Base-by-base conservation (phyloP, 2,113 vertebrate genomes). In the Phoxinus phoxinus region DNA sequence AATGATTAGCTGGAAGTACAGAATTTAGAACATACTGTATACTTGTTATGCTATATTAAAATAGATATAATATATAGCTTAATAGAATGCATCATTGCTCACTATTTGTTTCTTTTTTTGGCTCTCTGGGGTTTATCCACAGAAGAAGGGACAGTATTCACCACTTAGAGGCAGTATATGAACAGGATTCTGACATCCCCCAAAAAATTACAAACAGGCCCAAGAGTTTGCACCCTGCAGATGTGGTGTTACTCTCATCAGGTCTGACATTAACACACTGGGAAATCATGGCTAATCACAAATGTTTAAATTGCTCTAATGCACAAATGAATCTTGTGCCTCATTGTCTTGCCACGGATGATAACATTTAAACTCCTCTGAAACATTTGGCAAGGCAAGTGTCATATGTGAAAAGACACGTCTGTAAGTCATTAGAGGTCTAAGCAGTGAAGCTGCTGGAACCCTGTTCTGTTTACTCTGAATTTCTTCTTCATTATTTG, bases 141-240 rank as follows among this genome's bases (percentile, higher is more conserved):
- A 93, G 92, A 93, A 92, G 87, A 93, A 93, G 91, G 91, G 90
- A 89, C 85, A 86, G 86, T 86, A 88, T 90, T 91, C 94, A 94
- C 95, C 94, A 95, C 95, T 93, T 90, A 94, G 95, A 95, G 95
- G 95, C 95, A 95, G 94, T 95, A 94, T 95, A 92, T 93, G 94
- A 94, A 95, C 93, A 95, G 92, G 89, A 92, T 95, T 91, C 41
- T 74, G 53, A 67, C 72, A 69, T 25, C 75, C 78, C 59, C 76
- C 13, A 74, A 88, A 89, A 86, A 35, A 58, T 85, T 83, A 73
- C 37, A 30, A 78, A 85, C 81, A 83, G 81, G 46, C 90, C 87
- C 32, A 21, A 1, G 83, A 83, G 86, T 84, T 79, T 87, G 79
- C 83, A 76, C 83, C 83, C 85, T 85, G 89, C 87, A 88, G 89